A percentile compares a stretch with the other conserved stretches of the same genome.
phyloP scores from a whole-genome alignment of 2,113 vertebrate species.

The Chrysochloris asiatica region DNA sequence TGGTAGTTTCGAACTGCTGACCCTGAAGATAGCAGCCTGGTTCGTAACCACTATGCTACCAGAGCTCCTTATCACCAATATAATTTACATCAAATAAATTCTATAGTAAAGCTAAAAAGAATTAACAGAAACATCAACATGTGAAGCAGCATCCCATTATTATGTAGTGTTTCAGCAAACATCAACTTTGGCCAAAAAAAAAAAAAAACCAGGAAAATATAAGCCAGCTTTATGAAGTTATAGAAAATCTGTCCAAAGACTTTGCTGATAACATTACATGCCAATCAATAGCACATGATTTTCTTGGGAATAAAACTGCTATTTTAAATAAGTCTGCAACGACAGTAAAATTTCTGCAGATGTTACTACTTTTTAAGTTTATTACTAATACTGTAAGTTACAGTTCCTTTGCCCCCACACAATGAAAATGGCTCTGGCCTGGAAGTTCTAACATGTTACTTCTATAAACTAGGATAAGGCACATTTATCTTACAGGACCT shows the following conservation, averaged over 20 bases:
- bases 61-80: too few relatives aligned
- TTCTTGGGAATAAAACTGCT: constrained; percentile 40
- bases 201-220: too few relatives aligned
- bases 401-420: background rate
- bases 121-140: background rate
- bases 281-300: constrained; percentile 48
- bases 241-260: constrained; percentile 43
- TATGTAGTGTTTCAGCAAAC: background rate
- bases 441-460: background rate
- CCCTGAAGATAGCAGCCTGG: too few relatives aligned
- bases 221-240: background rate
- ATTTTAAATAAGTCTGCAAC: constrained; percentile 53
- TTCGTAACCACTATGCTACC: too few relatives aligned
- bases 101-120: background rate
- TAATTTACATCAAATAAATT: background rate
- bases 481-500: background rate
- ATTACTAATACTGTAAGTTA: background rate
- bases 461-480: background rate
- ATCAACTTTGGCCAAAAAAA: background rate
- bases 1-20: too few relatives aligned
- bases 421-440: background rate
- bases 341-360: constrained; percentile 44
- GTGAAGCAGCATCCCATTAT: background rate
- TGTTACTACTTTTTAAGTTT: background rate
- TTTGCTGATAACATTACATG: constrained; percentile 14